phyloP scores from a whole-genome alignment of 2,113 vertebrate species.

The Amblyornis subalaris region DNA sequence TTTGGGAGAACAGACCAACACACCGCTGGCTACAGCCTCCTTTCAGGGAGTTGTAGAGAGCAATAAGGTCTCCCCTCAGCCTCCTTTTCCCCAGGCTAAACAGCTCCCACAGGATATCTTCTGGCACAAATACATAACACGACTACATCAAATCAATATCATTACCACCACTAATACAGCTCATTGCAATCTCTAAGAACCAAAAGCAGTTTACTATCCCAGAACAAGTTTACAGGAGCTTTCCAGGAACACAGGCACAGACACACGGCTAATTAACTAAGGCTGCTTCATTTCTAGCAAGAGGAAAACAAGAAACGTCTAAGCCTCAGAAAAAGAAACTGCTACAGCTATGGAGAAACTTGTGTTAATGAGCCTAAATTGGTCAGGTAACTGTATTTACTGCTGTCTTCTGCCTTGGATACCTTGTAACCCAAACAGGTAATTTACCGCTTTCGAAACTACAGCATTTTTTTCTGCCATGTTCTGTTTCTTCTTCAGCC shows the following conservation, averaged over 20 bases:
- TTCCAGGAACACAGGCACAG: not conserved
- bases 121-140: not conserved
- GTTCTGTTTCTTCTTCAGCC: not conserved
- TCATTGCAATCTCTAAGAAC: not conserved
- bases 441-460: not conserved
- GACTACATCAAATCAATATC: not conserved
- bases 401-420: not conserved
- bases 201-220: not conserved
- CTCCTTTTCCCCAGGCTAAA: not conserved
- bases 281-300: not conserved
- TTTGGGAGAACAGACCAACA: not conserved
- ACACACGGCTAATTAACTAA: fast-evolving
- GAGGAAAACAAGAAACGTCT: not conserved
- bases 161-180: not conserved
- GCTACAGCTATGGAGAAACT: not conserved
- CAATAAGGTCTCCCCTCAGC: not conserved
- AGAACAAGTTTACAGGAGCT: not conserved
- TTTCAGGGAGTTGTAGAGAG: not conserved
- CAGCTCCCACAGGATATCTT: not conserved
- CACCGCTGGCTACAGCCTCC: not conserved
- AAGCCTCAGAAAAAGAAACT: not conserved
- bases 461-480: not conserved
- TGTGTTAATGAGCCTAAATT: not conserved
- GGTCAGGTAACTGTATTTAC: not conserved
- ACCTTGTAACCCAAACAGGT: not conserved